Conservation (phyloP, 2,113 vertebrate species). For the Ornithorhynchus anatinus region DNA sequence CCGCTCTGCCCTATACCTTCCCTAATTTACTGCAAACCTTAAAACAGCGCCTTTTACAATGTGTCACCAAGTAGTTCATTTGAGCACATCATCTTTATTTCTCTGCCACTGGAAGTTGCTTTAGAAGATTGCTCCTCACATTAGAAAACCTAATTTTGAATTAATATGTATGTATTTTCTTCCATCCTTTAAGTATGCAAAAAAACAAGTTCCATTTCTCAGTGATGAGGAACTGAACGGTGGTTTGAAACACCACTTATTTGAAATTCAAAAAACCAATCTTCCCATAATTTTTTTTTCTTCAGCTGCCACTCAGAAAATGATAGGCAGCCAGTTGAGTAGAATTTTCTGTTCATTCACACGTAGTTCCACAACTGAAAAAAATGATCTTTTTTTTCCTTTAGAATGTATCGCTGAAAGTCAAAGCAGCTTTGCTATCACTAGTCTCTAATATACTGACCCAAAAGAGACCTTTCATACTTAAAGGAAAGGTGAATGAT, state of each 20-base stretch:
- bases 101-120: constrained; percentile 18
- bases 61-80: constrained; percentile 2
- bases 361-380: background rate
- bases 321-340: constrained; percentile 15
- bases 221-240: constrained; percentile 60
- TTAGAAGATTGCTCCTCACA: constrained; percentile 20
- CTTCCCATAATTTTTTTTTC: constrained; percentile 6
- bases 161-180: constrained; percentile 68
- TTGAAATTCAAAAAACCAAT: constrained; percentile 67
- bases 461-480: background rate
- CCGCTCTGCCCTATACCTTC: too few species aligned
- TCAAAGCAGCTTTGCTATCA: background rate
- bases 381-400: background rate
- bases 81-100: constrained; percentile 31
- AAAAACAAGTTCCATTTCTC: constrained; percentile 61
- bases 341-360: background rate
- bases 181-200: constrained; percentile 64
- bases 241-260: constrained; percentile 52
- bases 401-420: background rate
- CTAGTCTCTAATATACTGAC: background rate
- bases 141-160: constrained; percentile 50
- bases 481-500: background rate
- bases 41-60: too few species aligned
- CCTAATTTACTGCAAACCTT: too few species aligned
- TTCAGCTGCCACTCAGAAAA: constrained; percentile 55